Base-by-base conservation (phyloP, 1,140 invertebrate genomes). In the Cydia fagiglandana region DNA sequence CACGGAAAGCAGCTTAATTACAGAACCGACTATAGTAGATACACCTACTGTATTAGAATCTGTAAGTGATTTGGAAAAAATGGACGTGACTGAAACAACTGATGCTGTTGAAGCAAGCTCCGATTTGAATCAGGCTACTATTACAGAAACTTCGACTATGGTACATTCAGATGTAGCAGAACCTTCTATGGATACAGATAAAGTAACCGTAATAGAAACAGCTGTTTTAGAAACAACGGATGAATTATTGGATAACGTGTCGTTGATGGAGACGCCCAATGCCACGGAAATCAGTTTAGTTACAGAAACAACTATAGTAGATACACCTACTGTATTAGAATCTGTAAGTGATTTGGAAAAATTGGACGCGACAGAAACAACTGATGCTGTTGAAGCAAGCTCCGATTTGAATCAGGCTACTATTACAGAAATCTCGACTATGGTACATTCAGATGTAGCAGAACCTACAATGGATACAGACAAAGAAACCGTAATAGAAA, bases 241-340 rank as follows among this genome's bases (percentile, higher is more conserved):
- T 6, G 53, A 61, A n/a, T 20, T 20, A 2, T 7, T 9, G 0
- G 17, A 61, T 20, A 20, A 61, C 2, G 17, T 10, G 6, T 3
- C 53, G 1, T 9, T 61, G 7, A 15, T 10, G 1, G 17, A 61
- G 17, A 20, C n/a, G 6, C 0, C 1, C 2, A 15, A 61, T 61
- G 2, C 2, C 9, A 20, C 17, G 4, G 50, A 53, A 53, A 17
- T 2, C n/a, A 53, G 4, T 12, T 17, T n/a, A 45, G 13, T 45
- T 45, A 45, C 41, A 61, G n/a, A 61, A 4, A 0, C 3, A 7
- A 61, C 6, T 24, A 10, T 24, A n/a, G 53, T 61, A 17, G 53
- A 61, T 9, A 20, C 53, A 61, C n/a, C 53, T 61, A 61, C 17
- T 24, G 53, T 61, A n/a, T 61, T 61, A 61, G n/a, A 61, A 61